Evolutionary conservation across 2,888 invertebrate species (phyloP), one percentile per base, ranked within the genome.

Genomic region (Yponomeuta malinellus): DNA sequence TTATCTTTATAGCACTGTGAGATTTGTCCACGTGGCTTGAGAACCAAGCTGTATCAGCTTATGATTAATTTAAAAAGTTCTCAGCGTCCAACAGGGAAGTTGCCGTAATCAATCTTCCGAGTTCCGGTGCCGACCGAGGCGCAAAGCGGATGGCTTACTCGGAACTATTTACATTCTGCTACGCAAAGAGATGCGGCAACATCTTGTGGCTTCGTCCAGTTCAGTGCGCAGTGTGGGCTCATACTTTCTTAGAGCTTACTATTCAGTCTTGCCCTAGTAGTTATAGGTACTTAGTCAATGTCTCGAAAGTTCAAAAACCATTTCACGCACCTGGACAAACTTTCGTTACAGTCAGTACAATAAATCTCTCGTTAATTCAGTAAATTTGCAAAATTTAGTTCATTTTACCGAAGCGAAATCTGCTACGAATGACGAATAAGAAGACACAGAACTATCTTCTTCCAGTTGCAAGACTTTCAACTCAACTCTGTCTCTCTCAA

Each of bases 21-120:
- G 33, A 33, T 33, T 33, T 33, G 33, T 33, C 33, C 33, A 33
- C 33, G 33, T 5, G 33, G 33, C 33, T 33, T 33, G 33, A 33
- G 33, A 33, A 33, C 33, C 33, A 33, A 33, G 63, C 23, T 23
- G 23, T 23, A 23, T 23, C 23, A 23, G 23, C 70, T 69, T 72
- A 72, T 73, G 74, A 74, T 74, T 74, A 73, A 74, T 74, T 73
- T 69, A 69, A 71, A 74, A 74, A 74, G 70, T 74, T 74, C 33
- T n/a, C 29, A 66, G 37, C 66, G 33, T 15, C 66, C 64, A 48
- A 65, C 33, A 29, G n/a, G 48, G 31, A 68, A 71, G 68, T 71
- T 63, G 15, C 71, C 65, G 72, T 65, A 48, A 74, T 74, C 74
- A 74, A 74, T 74, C 73, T 70, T 69, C 70, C 64, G 64, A 70